These are phyloP conservation scores for Rhabditophanes sp. DNA, from an alignment of 2,888 invertebrate genomes.

Conservation along the genomic window DNA sequence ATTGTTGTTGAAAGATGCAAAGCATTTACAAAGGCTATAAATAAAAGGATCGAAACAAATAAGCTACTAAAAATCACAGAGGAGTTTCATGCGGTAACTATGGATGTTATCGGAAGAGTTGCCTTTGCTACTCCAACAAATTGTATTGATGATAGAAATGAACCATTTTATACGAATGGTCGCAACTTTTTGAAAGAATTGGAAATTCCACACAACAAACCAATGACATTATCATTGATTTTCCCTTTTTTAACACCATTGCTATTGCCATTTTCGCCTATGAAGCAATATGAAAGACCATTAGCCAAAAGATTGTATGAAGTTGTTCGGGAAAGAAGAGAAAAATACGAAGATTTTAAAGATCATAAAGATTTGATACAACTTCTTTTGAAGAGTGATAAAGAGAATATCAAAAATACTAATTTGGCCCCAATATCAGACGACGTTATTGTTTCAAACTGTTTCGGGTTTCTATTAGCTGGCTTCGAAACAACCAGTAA, in stretches of 20 bases:
- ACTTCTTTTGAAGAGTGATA: slow-evolving; percentile 14
- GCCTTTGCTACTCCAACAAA: slow-evolving; percentile 25
- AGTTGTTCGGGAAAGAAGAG: slow-evolving; percentile 7
- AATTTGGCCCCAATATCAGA: slow-evolving; percentile 20
- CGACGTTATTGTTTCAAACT: slow-evolving; percentile 45
- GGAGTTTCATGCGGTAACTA: slow-evolving; percentile 29
- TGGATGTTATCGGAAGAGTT: slow-evolving; percentile 27
- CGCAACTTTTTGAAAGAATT: slow-evolving; percentile 7
- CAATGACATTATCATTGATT: slow-evolving; percentile 4
- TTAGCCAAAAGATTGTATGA: slow-evolving; percentile 7
- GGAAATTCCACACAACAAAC: slow-evolving; percentile 2
- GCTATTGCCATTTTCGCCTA: slow-evolving; percentile 3
- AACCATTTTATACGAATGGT: slow-evolving; percentile 14
- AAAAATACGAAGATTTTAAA: slow-evolving; percentile 10
- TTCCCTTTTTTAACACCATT: neutral
- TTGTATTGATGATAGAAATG: slow-evolving; percentile 17
- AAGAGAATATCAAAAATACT: slow-evolving; percentile 9
- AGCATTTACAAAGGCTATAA: slow-evolving; percentile 15
- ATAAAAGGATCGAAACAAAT: slow-evolving; percentile 16
- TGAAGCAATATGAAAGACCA: slow-evolving; percentile 1
- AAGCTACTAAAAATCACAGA: slow-evolving; percentile 7
- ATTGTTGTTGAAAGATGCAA: slow-evolving; percentile 11
- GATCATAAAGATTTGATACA: slow-evolving; percentile 21
- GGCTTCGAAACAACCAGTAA: slow-evolving; percentile 51
- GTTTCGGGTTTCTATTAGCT: slow-evolving; percentile 49